Percentiles rank a stretch among this genome's conserved stretches.
These are phyloP conservation scores for Siderastrea radians DNA, from an alignment of 92 coral and sea anemone genomes.

Conservation along the genomic window DNA sequence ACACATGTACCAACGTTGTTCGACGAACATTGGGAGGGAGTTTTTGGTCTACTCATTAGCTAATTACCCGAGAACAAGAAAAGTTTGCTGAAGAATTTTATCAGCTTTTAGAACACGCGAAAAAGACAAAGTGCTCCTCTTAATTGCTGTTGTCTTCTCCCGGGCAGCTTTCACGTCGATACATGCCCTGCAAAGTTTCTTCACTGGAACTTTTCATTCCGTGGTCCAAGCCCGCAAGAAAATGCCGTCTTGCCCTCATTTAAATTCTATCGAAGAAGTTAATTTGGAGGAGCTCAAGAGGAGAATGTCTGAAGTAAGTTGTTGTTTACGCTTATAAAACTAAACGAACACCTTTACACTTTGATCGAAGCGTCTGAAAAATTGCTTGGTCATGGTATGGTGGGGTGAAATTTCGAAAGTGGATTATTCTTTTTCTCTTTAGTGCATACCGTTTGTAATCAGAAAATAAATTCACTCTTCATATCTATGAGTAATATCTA, in stretches of 20 bases:
- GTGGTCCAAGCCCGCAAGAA: slow-evolving; percentile 43
- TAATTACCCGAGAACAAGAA: neutral
- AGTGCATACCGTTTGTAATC: too few species aligned
- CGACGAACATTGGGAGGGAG: neutral
- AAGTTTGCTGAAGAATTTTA: neutral
- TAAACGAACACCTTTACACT: too few species aligned
- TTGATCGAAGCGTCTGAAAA: too few species aligned
- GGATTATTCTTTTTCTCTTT: too few species aligned
- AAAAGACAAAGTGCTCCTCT: slow-evolving; percentile 24
- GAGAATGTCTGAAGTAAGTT: slow-evolving; percentile 80
- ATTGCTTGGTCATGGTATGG: too few species aligned
- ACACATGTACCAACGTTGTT: neutral
- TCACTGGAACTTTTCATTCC: slow-evolving; percentile 18
- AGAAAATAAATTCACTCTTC: neutral
- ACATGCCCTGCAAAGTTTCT: slow-evolving; percentile 39
- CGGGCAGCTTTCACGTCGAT: slow-evolving; percentile 20
- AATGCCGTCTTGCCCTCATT: slow-evolving; percentile 97
- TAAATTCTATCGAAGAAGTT: slow-evolving; percentile 75
- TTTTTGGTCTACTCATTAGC: neutral
- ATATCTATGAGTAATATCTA: neutral
- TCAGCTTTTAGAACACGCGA: slow-evolving; percentile 16
- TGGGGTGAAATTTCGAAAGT: too few species aligned
- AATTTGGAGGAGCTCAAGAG: slow-evolving; percentile 80
- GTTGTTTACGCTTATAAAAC: neutral
- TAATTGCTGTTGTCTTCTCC: slow-evolving; percentile 29